These are phyloP conservation scores for Polyommatus iphigenia DNA, from an alignment of 2,888 invertebrate species.

Conservation along the genomic window DNA sequence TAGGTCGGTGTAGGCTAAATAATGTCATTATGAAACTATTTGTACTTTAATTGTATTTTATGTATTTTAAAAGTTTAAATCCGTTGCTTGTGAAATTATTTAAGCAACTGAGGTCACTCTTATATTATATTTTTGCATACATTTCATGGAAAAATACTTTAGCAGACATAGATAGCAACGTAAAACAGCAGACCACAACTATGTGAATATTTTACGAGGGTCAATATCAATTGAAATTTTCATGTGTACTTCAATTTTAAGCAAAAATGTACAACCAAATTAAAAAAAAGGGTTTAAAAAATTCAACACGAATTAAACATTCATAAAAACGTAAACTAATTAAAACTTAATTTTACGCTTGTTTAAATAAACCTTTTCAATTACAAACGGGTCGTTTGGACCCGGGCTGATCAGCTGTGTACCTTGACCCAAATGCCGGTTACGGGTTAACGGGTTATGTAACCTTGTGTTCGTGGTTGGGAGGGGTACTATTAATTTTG, in stretches of 20 bases:
- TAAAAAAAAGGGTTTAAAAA: neutral
- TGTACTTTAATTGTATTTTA: neutral
- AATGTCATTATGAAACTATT: neutral
- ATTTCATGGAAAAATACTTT: no score
- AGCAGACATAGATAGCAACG: no score
- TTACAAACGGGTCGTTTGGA: neutral
- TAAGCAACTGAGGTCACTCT: no score
- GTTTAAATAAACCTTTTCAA: constrained; percentile 1
- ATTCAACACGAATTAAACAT: neutral
- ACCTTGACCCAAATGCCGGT: constrained; percentile 7
- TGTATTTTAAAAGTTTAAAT: no score
- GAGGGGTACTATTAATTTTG: constrained; percentile 14
- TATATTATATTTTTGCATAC: no score
- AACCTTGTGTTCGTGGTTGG: neutral
- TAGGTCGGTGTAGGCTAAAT: neutral
- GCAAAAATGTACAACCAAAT: neutral
- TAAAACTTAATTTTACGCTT: constrained; percentile 6
- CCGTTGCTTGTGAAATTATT: no score
- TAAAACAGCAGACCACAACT: no score
- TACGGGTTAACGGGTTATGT: neutral
- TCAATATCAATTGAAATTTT: no score
- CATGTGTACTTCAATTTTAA: no score
- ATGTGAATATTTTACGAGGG: no score
- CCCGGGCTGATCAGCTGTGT: constrained; percentile 16
- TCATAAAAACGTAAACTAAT: neutral